Evolutionary conservation across 2,888 invertebrate species (phyloP).

Genomic region (Drosophila atripex): DNA sequence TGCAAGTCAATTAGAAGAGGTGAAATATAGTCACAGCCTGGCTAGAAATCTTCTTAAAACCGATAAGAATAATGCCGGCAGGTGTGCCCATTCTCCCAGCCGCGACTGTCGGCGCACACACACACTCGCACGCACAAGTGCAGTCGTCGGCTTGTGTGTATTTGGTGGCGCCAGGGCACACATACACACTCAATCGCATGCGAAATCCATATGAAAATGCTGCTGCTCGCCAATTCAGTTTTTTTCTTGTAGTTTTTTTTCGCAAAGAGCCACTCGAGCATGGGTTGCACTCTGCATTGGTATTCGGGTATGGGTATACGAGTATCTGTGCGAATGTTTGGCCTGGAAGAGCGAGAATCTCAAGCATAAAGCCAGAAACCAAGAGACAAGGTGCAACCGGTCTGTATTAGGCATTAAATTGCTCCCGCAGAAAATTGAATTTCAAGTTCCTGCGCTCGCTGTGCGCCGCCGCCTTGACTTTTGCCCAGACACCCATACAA

Average conservation of each 20-base stretch:
- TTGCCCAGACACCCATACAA: constrained; percentile 29
- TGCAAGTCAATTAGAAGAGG: not conserved
- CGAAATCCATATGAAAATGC: constrained; percentile 22
- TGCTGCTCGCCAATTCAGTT: constrained; percentile 23
- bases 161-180: constrained; percentile 38
- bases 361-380: not conserved
- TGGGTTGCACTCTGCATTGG: constrained; percentile 21
- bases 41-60: not conserved
- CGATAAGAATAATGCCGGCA: constrained; percentile 12
- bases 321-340: constrained; percentile 15
- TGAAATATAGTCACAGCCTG: constrained; percentile 2
- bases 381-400: constrained; percentile 37
- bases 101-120: constrained; percentile 26
- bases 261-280: constrained; percentile 16
- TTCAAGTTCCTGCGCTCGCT: constrained; percentile 39
- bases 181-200: constrained; percentile 5
- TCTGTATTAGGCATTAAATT: constrained; percentile 36
- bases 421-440: constrained; percentile 33
- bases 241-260: constrained; percentile 1
- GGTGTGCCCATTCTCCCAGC: constrained; percentile 20
- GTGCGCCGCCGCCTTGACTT: constrained; percentile 38
- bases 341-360: constrained; percentile 17
- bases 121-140: constrained; percentile 5
- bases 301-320: constrained; percentile 12
- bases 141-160: constrained; percentile 20